These are phyloP conservation scores for Sipunculus nudus DNA, from an alignment of 2,888 invertebrate genomes.

Conservation along the genomic window DNA sequence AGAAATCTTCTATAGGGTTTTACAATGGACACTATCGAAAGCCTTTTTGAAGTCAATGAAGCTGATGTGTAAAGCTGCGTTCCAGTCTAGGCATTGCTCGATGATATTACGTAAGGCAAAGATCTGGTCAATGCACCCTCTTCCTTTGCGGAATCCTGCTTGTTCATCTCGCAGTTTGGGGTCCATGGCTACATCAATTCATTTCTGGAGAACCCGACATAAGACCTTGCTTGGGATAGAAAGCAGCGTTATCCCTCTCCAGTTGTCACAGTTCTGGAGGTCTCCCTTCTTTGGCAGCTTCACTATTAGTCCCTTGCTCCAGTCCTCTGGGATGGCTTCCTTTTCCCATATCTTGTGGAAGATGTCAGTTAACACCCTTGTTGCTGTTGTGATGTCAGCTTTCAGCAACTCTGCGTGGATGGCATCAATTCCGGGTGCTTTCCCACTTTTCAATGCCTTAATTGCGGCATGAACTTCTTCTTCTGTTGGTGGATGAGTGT, in stretches of 20 bases:
- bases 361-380: background rate
- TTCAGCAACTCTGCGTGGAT: constrained; percentile 2
- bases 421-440: constrained; percentile 2
- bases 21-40: constrained; percentile 25
- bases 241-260: constrained; percentile 29
- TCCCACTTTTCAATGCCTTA: background rate
- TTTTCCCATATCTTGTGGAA: constrained; percentile 5
- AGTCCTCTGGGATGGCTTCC: constrained; percentile 4
- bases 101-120: constrained; percentile 26
- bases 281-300: constrained; percentile 24
- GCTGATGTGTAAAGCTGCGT: constrained; percentile 22
- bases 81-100: constrained; percentile 31
- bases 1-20: constrained; percentile 25
- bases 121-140: constrained; percentile 28
- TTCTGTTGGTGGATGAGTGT: constrained; percentile 1
- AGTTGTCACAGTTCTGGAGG: constrained; percentile 20
- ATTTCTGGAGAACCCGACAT: constrained; percentile 9
- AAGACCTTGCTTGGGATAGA: constrained; percentile 27
- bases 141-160: constrained; percentile 23
- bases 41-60: constrained; percentile 32
- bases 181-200: constrained; percentile 8
- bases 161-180: constrained; percentile 19
- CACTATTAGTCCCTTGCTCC: constrained; percentile 3
- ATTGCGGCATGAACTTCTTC: background rate
- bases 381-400: background rate